A percentile compares a stretch with the other conserved stretches of the same genome.
phyloP scores from a whole-genome alignment of 64 coral and sea anemone species.

The Montipora sp. region DNA sequence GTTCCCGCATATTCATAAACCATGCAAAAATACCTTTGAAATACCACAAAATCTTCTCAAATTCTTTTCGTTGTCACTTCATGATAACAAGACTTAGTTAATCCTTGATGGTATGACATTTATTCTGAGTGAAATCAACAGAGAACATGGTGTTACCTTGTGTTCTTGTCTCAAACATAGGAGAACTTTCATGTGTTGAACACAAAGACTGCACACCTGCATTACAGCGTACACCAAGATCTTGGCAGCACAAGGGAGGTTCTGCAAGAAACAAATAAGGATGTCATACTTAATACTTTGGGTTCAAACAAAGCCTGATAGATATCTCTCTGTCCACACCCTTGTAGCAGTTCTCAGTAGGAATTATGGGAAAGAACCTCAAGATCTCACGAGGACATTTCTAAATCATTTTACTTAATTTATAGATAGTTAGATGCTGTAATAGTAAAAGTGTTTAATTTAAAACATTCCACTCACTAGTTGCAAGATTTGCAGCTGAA shows the following conservation, averaged over 20 bases:
- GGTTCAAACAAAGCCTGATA: conserved; percentile 17
- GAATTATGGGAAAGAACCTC: not conserved
- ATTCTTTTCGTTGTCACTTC: not conserved
- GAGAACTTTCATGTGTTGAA: conserved; percentile 22
- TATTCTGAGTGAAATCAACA: not conserved
- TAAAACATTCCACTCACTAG: too few relatives aligned
- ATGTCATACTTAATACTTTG: conserved; percentile 29
- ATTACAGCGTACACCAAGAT: conserved; percentile 7
- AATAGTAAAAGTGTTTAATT: too few relatives aligned
- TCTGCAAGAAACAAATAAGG: conserved; percentile 26
- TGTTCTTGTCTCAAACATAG: not conserved
- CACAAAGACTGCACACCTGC: conserved; percentile 8
- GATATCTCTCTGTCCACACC: not conserved
- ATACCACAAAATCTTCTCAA: not conserved
- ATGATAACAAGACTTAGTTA: not conserved
- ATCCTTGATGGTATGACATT: conserved; percentile 25
- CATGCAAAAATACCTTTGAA: too few relatives aligned
- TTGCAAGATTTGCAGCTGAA: too few relatives aligned
- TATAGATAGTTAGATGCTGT: too few relatives aligned
- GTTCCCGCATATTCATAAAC: too few relatives aligned
- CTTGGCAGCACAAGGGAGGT: conserved; percentile 38
- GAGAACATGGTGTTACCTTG: conserved; percentile 3
- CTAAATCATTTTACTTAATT: too few relatives aligned
- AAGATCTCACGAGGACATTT: conserved; percentile 6
- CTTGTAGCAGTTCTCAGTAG: not conserved